These are phyloP conservation scores for Pseudomyrmex concolor DNA, from an alignment of 1,140 invertebrate species.

Conservation along the genomic window DNA sequence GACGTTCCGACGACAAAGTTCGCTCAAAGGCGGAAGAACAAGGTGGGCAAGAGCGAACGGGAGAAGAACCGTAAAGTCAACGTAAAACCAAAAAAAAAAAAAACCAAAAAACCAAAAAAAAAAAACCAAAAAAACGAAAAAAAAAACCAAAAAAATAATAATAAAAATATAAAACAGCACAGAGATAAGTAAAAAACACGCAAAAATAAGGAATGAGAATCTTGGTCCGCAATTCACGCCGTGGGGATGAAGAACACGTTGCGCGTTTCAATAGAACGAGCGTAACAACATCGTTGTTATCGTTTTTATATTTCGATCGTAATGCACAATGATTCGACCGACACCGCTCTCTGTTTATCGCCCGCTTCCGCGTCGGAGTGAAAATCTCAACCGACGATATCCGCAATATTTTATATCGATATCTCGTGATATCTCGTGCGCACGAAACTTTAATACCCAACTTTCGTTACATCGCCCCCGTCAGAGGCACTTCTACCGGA, in stretches of 20 bases:
- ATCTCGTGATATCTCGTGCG: background rate
- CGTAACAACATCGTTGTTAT: slow-evolving; percentile 30
- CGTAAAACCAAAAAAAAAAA: too few relatives aligned
- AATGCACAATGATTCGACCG: background rate
- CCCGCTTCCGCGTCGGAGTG: slow-evolving; percentile 1
- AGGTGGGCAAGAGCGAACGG: background rate
- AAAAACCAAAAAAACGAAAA: too few relatives aligned
- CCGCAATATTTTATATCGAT: slow-evolving; percentile 41
- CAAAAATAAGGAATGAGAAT: slow-evolving; percentile 46
- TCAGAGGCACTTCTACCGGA: background rate
- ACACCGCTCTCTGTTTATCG: slow-evolving; percentile 29
- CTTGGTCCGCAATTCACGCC: slow-evolving; percentile 76
- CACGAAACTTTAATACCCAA: slow-evolving; percentile 34
- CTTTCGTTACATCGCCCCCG: slow-evolving; percentile 19
- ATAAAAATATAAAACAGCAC: background rate
- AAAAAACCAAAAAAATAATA: too few relatives aligned
- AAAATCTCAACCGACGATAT: slow-evolving; percentile 17
- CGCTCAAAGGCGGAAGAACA: slow-evolving; percentile 28
- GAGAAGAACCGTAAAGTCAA: background rate
- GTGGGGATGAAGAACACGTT: slow-evolving; percentile 40
- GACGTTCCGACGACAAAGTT: slow-evolving; percentile 55
- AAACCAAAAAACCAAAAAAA: too few relatives aligned
- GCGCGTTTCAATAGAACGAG: slow-evolving; percentile 11
- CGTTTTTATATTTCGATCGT: slow-evolving; percentile 24
- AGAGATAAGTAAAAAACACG: slow-evolving; percentile 14